A percentile compares a stretch with the other conserved stretches of the same genome.
Evolutionary conservation across 2,113 vertebrate genomes (phyloP).

Genomic region (Heterochromis multidens): DNA sequence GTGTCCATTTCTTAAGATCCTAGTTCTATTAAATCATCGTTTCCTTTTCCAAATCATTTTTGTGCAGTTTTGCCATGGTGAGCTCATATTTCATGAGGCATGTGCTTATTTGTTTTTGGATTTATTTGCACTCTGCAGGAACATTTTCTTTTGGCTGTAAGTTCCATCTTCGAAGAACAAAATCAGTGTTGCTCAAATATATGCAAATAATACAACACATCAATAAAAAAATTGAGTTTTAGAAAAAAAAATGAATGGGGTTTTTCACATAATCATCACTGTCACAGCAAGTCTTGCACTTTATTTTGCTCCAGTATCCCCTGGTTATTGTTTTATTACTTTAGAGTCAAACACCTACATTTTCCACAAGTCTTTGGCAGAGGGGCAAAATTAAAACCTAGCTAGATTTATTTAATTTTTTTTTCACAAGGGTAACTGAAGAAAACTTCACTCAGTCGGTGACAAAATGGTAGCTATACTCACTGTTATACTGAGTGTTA

Average conservation of each 20-base stretch:
- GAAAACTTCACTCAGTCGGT: background rate
- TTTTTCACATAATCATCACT: background rate
- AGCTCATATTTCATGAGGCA: slow-evolving; percentile 43
- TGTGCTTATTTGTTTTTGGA: slow-evolving; percentile 49
- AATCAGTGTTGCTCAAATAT: slow-evolving; percentile 46
- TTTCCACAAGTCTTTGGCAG: background rate
- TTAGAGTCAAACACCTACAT: no score
- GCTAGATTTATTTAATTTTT: background rate
- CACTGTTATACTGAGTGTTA: background rate
- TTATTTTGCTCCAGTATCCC: background rate
- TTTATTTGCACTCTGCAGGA: slow-evolving; percentile 24
- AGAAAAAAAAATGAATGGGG: background rate
- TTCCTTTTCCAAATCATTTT: slow-evolving; percentile 28
- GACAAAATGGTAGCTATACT: background rate
- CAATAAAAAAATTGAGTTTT: background rate
- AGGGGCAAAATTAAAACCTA: background rate
- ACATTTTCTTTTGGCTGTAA: slow-evolving; percentile 12
- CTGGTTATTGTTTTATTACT: background rate
- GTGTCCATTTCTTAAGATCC: slow-evolving; percentile 55
- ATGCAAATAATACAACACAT: background rate
- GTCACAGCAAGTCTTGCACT: background rate
- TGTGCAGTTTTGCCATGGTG: slow-evolving; percentile 50
- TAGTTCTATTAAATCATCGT: slow-evolving; percentile 37
- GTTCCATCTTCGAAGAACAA: background rate
- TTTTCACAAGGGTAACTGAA: background rate